Evolutionary conservation across 1,140 invertebrate species (phyloP), one percentile per base, ranked within the genome.

Genomic region (Aradophagus sp.): DNA sequence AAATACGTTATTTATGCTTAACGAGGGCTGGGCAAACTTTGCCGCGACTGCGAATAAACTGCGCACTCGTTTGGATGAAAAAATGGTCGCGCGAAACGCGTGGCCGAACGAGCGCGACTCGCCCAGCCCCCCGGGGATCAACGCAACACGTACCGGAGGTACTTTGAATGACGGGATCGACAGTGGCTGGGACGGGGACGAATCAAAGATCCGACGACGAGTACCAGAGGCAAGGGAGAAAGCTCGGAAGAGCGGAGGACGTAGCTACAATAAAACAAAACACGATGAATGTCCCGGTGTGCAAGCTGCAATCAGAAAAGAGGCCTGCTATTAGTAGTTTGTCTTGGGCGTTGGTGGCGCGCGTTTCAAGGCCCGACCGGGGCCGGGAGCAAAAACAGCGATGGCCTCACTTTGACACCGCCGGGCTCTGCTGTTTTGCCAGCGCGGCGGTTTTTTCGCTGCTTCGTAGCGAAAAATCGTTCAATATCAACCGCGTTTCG

Each of bases 231-330:
- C 69, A 61, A 61, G 61, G 67, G 63, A 72, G 44, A 65, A 63
- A 71, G 63, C 72, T 70, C 66, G 66, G 63, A 67, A 71, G 68
- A 70, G 63, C 67, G 34, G 47, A 72, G 77, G 82, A 76, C 82
- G 76, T 79, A 83, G 82, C 82, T 85, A 85, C 82, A 85, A 85
- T 79, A 85, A 84, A 84, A 85, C 82, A 82, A 85, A 85, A 85
- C 83, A 84, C 82, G 83, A 85, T 81, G 82, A 82, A 85, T 85
- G 82, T 84, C 83, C 83, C 78, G 83, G 79, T 84, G 83, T 85
- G 82, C 83, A 85, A 85, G 83, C 83, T 84, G 82, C 32, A 82
- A 85, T 58, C 66, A 82, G 41, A 78, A 74, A 75, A 75, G 77
- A 67, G 44, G 26, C 13, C 47, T 41, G 41, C 16, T 35, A 66